Percentiles rank a stretch among this genome's conserved stretches.
Evolutionary conservation across 2,797 vertebrate species (phyloP).

Genomic region (Syndactyla subalaris): DNA sequence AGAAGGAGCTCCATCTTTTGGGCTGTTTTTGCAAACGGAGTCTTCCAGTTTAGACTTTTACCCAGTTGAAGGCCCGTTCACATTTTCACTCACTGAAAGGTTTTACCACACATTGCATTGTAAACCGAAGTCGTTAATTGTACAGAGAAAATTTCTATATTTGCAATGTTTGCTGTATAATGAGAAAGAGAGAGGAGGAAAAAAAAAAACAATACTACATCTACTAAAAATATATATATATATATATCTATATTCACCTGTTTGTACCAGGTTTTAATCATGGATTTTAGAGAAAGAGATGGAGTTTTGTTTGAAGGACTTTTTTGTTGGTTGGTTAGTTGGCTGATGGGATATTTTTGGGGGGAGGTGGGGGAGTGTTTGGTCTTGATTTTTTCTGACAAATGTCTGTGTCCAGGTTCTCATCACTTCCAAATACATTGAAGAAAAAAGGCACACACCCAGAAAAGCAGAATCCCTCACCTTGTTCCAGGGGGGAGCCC

Average conservation of each 20-base stretch:
- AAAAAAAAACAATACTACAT: constrained; percentile 71
- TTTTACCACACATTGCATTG: constrained; percentile 77
- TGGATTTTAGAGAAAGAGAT: constrained; percentile 81
- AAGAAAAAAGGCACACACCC: constrained; percentile 65
- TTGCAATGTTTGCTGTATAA: constrained; percentile 94
- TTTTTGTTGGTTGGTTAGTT: constrained; percentile 62
- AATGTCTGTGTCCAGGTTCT: constrained; percentile 71
- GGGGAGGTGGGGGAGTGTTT: not conserved
- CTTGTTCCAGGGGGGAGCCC: not conserved
- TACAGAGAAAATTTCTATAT: constrained; percentile 98
- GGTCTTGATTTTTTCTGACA: constrained; percentile 65
- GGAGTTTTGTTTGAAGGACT: constrained; percentile 72
- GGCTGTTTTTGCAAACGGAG: constrained; percentile 77
- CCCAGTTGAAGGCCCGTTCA: constrained; percentile 71
- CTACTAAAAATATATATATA: constrained; percentile 81
- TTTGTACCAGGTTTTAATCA: constrained; percentile 88
- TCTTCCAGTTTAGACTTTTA: constrained; percentile 78
- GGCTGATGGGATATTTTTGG: not conserved
- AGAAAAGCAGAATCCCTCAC: not conserved
- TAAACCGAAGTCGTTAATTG: constrained; percentile 82
- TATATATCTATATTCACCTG: constrained; percentile 77
- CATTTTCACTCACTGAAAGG: constrained; percentile 65
- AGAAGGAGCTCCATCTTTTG: constrained; percentile 63
- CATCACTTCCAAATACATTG: constrained; percentile 74
- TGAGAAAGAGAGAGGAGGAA: constrained; percentile 80